These are phyloP conservation scores for Spheniscus mendiculus DNA, from an alignment of 2,113 vertebrate species.

Conservation along the genomic window DNA sequence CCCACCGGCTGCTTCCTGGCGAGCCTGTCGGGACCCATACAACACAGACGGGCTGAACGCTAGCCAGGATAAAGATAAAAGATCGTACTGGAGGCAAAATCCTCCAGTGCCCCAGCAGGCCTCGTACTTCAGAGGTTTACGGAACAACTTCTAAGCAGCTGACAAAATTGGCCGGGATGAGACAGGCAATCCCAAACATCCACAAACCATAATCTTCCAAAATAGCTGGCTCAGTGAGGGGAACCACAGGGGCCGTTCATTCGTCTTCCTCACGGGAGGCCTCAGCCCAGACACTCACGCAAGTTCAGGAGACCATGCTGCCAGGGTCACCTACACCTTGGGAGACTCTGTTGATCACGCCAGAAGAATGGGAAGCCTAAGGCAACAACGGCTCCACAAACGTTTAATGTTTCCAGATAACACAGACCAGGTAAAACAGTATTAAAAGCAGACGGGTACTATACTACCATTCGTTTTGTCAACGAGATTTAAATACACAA, in stretches of 20 bases:
- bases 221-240: background rate
- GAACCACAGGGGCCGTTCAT: background rate
- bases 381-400: background rate
- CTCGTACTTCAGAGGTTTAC: background rate
- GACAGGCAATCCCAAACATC: background rate
- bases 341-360: background rate
- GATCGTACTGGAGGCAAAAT: background rate
- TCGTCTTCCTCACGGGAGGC: accelerated
- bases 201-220: background rate
- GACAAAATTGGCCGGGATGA: background rate
- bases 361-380: background rate
- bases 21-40: background rate
- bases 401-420: background rate
- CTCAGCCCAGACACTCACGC: background rate
- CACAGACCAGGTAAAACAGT: background rate
- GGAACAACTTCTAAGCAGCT: background rate
- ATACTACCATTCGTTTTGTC: background rate
- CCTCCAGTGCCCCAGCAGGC: background rate
- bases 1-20: background rate
- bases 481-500: background rate
- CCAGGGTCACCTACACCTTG: background rate
- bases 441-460: background rate
- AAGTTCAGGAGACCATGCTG: background rate
- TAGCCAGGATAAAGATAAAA: background rate
- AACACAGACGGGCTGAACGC: background rate